phyloP scores from a whole-genome alignment of 1,140 invertebrate genomes.

The Drosophila oshimai region DNA sequence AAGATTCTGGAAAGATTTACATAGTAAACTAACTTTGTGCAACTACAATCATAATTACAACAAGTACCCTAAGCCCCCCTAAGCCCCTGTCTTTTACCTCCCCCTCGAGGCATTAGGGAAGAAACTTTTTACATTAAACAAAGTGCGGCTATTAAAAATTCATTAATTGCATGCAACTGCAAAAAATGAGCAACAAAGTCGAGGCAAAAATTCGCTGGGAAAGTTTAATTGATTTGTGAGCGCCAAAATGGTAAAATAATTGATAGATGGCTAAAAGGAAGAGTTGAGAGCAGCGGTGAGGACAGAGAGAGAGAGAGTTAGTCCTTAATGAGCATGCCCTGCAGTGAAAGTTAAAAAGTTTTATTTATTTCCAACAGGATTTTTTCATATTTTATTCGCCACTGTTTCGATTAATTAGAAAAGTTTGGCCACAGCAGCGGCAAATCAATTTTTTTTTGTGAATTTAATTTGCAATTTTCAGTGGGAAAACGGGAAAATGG shows the following conservation, averaged over 20 bases:
- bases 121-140: slow-evolving; percentile 75
- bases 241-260: slow-evolving; percentile 68
- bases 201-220: slow-evolving; percentile 20
- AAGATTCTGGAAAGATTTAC: slow-evolving; percentile 51
- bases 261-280: slow-evolving; percentile 54
- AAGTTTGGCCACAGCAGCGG: slow-evolving; percentile 35
- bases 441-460: slow-evolving; percentile 20
- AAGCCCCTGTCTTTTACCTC: neutral
- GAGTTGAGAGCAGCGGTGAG: neutral
- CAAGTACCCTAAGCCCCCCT: slow-evolving; percentile 32
- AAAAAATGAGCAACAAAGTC: slow-evolving; percentile 42
- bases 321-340: slow-evolving; percentile 58
- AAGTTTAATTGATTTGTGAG: slow-evolving; percentile 75
- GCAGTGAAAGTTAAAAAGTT: slow-evolving; percentile 42
- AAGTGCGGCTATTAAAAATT: slow-evolving; percentile 76
- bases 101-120: slow-evolving; percentile 17
- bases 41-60: slow-evolving; percentile 69
- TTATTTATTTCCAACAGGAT: slow-evolving; percentile 34
- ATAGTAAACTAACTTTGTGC: slow-evolving; percentile 46
- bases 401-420: slow-evolving; percentile 61
- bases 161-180: slow-evolving; percentile 70
- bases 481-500: slow-evolving; percentile 27
- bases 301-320: neutral
- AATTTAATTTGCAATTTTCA: slow-evolving; percentile 56
- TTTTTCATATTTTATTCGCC: slow-evolving; percentile 25